These are phyloP conservation scores for Maniola jurtina DNA, from an alignment of 1,140 invertebrate species.

Conservation along the genomic window DNA sequence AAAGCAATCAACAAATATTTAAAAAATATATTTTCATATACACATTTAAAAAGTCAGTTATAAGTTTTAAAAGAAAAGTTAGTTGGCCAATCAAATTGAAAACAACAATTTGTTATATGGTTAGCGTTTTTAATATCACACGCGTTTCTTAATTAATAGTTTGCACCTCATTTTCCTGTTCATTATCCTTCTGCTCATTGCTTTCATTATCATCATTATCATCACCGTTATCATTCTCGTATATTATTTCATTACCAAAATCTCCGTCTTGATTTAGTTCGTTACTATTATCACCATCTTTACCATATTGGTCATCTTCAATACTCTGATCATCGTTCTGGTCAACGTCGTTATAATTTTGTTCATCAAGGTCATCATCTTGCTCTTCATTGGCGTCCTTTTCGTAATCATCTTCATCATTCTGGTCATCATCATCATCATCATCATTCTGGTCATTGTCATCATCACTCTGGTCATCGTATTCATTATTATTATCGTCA, in stretches of 20 bases:
- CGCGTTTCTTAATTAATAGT: constrained; percentile 40
- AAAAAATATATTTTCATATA: no score
- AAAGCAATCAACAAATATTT: no score
- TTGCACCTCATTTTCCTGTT: constrained; percentile 38
- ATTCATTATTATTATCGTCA: constrained; percentile 48
- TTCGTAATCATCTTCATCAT: constrained; percentile 32
- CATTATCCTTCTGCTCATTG: constrained; percentile 40
- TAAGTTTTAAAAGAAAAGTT: constrained; percentile 40
- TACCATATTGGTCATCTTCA: constrained; percentile 38
- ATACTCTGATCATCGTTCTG: constrained; percentile 33
- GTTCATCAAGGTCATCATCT: constrained; percentile 48
- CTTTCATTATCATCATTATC: constrained; percentile 38
- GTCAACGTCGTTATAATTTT: constrained; percentile 36
- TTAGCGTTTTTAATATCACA: constrained; percentile 36
- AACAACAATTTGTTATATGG: constrained; percentile 21
- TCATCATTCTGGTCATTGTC: constrained; percentile 41
- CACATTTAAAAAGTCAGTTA: constrained; percentile 10
- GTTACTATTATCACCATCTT: constrained; percentile 11
- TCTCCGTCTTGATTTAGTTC: neutral
- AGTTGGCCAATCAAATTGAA: constrained; percentile 49
- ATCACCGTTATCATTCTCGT: constrained; percentile 32
- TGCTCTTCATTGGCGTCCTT: constrained; percentile 36
- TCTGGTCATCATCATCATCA: constrained; percentile 43
- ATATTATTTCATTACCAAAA: neutral
- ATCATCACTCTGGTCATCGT: constrained; percentile 40